Percentiles rank a stretch among this genome's conserved stretches.
Conservation (phyloP, 2,113 vertebrate genomes). For the Xiphophorus couchianus region DNA sequence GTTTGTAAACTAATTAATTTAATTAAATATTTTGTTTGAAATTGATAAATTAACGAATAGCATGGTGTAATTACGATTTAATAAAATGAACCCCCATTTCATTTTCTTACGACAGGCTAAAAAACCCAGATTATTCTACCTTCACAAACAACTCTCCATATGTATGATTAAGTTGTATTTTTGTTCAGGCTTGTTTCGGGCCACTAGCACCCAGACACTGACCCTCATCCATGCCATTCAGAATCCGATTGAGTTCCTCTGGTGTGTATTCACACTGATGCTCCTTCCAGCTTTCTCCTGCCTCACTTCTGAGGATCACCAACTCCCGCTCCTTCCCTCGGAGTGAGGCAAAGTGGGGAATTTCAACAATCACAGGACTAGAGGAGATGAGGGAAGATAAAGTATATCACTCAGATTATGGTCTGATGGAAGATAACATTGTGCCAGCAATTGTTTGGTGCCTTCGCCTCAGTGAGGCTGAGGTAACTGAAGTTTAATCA, state of each 20-base stretch:
- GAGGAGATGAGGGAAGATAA: conserved; percentile 3
- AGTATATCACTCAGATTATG: neutral
- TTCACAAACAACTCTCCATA: no score
- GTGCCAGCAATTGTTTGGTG: neutral
- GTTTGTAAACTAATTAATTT: no score
- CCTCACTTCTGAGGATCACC: conserved; percentile 95
- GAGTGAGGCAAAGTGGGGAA: conserved; percentile 96
- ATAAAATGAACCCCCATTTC: no score
- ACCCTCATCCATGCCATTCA: conserved; percentile 99
- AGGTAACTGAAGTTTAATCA: no score
- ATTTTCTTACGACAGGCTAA: no score
- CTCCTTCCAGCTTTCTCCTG: conserved; percentile 97
- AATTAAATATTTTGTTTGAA: no score
- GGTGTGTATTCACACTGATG: conserved; percentile 95
- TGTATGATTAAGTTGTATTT: neutral
- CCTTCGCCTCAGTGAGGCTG: no score
- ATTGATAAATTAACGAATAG: no score
- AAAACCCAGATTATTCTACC: no score
- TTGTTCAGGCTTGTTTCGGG: neutral
- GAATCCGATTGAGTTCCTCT: conserved; percentile 94
- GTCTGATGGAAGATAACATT: neutral
- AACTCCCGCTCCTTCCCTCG: conserved; percentile 94
- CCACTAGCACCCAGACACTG: conserved; percentile 3
- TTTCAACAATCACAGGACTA: conserved; percentile 98
- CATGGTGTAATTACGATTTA: no score